Base-by-base conservation (phyloP, 1,140 invertebrate genomes). In the Brachionus manjavacas region DNA sequence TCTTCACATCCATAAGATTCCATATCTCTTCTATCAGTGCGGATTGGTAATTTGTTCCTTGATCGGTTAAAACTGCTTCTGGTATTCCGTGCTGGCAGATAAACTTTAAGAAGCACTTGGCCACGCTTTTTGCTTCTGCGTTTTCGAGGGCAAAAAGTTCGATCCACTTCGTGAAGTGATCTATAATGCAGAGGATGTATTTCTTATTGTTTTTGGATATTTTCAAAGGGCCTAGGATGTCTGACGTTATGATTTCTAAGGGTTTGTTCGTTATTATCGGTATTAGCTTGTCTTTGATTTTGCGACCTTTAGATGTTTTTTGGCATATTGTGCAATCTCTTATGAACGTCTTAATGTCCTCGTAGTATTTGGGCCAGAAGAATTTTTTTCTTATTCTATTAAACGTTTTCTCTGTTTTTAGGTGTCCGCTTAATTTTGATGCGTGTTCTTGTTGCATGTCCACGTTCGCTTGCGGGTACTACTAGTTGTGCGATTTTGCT, bases 51-150 rank as follows among this genome's bases (percentile, higher is more conserved):
- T 86, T 84, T 9, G 81, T 25, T 14, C 88, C 89, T 84, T 88
- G 87, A 81, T 90, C 88, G 0, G 88, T 84, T 35, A 88, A 86
- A 9, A 90, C 85, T 35, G 86, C 78, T 11, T 86, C 41, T 3
- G 89, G 89, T 1, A 87, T 85, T 7, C 90, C 90, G 85, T 87
- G 88, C 9, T 87, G 83, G 55, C 84, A 86, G 35, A 91, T 79
- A 8, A 87, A 83, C n/a, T 89, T 84, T 28, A 87, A 79, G 0
- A 90, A 86, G 0, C 84, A 85, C 16, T 87, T 85, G 1, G 88
- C 89, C 7, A 89, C 85, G 1, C 87, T 89, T 46, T 81, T 49
- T 0, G 88, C 88, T 64, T 64, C 60, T 20, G 60, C 60, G 80
- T 86, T 83, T 25, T 46, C 78, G 8, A 87, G 12, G 4, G 88